These are phyloP conservation scores for Bombyx mandarina DNA, from an alignment of 1,140 invertebrate species.

Conservation along the genomic window DNA sequence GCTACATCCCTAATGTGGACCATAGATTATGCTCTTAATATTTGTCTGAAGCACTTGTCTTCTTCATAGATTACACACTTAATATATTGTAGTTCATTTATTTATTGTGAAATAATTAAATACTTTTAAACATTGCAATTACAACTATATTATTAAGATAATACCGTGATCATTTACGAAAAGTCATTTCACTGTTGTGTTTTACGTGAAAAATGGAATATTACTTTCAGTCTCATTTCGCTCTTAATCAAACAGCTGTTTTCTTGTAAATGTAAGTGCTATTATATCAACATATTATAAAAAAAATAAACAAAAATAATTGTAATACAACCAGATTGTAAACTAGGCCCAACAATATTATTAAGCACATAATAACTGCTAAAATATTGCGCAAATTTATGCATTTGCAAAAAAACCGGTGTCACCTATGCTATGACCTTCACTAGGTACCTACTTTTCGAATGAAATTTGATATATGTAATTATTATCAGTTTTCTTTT, in stretches of 20 bases:
- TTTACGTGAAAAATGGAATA: slow-evolving; percentile 28
- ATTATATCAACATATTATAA: slow-evolving; percentile 1
- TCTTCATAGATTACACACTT: too few species aligned
- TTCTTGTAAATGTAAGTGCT: slow-evolving; percentile 46
- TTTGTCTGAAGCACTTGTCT: too few species aligned
- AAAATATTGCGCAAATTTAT: slow-evolving; percentile 1
- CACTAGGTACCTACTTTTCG: not conserved
- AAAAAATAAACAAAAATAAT: not conserved
- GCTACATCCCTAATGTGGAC: too few species aligned
- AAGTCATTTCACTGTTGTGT: not conserved
- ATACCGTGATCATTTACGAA: too few species aligned
- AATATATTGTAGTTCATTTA: too few species aligned
- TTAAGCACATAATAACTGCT: not conserved
- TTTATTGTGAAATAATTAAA: too few species aligned
- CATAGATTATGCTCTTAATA: too few species aligned
- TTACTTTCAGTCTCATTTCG: slow-evolving; percentile 10
- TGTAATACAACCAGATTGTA: too few species aligned
- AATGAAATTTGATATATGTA: not conserved
- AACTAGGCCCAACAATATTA: too few species aligned
- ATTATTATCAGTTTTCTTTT: not conserved
- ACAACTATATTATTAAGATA: too few species aligned
- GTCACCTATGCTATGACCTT: slow-evolving; percentile 16
- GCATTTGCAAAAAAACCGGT: slow-evolving; percentile 2
- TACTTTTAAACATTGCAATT: too few species aligned
- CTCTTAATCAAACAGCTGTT: slow-evolving; percentile 36